Percentiles rank a stretch among this genome's conserved stretches.
These are phyloP conservation scores for Oscheius sp. DNA, from an alignment of 2,888 invertebrate genomes.

Conservation along the genomic window DNA sequence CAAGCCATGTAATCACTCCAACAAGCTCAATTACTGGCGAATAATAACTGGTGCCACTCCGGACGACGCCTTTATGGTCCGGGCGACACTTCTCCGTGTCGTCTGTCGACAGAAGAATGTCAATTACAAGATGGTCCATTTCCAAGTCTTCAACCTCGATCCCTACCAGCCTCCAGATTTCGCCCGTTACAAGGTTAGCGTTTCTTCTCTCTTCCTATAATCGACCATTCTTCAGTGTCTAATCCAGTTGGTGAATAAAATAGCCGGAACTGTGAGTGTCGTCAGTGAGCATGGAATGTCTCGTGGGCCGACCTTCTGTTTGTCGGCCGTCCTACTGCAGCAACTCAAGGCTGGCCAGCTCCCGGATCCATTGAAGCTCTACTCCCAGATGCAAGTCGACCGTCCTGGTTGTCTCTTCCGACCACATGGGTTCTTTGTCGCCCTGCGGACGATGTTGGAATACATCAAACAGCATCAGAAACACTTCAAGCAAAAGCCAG, in stretches of 20 bases:
- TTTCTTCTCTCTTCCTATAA: neutral
- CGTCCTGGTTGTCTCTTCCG: neutral
- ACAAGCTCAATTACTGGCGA: too few species aligned
- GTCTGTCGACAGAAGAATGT: neutral
- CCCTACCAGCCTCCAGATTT: neutral
- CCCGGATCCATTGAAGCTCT: neutral
- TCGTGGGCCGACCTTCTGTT: constrained; percentile 13
- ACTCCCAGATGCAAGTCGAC: neutral
- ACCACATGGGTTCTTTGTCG: constrained; percentile 8
- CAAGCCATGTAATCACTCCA: too few species aligned
- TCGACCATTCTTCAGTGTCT: neutral
- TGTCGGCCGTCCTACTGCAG: neutral
- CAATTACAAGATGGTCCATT: constrained; percentile 3
- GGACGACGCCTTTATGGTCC: neutral
- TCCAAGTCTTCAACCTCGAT: constrained; percentile 5
- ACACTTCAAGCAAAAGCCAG: neutral
- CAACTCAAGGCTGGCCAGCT: neutral
- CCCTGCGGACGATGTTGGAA: neutral
- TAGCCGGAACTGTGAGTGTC: constrained; percentile 1
- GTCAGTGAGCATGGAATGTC: neutral
- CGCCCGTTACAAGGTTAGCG: too few species aligned
- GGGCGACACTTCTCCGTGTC: constrained; percentile 1
- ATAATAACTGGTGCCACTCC: too few species aligned
- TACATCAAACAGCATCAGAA: neutral
- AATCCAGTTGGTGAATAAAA: neutral